Evolutionary conservation across 2,888 invertebrate species (phyloP).

Genomic region (Tenodera sinensis): DNA sequence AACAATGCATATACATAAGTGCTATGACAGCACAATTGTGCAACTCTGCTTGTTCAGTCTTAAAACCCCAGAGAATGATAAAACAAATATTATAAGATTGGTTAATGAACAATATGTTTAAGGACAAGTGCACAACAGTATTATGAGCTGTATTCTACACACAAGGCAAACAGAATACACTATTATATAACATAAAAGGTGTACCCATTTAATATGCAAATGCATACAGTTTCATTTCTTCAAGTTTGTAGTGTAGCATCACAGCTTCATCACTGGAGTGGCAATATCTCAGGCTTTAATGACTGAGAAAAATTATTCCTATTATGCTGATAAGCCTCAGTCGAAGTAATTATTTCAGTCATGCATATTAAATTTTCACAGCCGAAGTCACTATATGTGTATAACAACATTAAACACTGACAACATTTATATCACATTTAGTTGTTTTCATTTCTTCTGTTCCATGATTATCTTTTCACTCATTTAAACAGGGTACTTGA

Average conservation of each 20-base stretch:
- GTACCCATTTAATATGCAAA: neutral
- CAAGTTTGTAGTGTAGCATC: neutral
- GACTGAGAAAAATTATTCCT: neutral
- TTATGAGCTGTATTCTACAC: neutral
- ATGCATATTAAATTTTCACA: neutral
- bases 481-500: constrained; percentile 10
- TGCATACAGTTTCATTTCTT: neutral
- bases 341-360: neutral
- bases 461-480: neutral
- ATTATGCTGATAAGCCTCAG: neutral
- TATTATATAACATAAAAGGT: neutral
- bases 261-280: neutral
- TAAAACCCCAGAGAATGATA: neutral
- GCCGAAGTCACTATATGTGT: neutral
- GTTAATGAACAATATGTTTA: neutral
- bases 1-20: neutral
- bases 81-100: neutral
- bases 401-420: neutral
- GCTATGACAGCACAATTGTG: neutral
- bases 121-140: neutral
- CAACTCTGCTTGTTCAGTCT: neutral
- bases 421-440: neutral
- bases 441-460: neutral
- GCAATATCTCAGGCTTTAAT: neutral
- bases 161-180: neutral